Conservation (phyloP, 2,113 vertebrate genomes). For the Nicator chloris region DNA sequence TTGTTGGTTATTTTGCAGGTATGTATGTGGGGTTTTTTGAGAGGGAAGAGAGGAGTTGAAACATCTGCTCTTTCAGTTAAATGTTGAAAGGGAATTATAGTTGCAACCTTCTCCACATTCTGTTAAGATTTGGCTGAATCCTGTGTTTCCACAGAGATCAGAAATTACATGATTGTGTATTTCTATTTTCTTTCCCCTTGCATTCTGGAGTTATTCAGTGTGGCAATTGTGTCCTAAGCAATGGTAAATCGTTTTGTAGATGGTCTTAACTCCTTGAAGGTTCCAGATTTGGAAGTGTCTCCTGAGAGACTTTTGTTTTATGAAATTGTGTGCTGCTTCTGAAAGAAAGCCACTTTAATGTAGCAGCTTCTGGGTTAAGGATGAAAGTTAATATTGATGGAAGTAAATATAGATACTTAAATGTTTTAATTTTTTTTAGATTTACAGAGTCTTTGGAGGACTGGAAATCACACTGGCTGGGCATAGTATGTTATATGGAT, state of each 20-base stretch:
- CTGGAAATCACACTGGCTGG: not conserved
- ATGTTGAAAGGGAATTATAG: not conserved
- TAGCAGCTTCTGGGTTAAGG: not conserved
- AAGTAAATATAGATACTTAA: not conserved
- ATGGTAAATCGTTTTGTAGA: not conserved
- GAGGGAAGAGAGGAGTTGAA: not conserved
- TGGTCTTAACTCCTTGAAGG: not conserved
- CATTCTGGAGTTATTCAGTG: not conserved
- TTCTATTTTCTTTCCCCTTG: not conserved
- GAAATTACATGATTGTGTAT: not conserved
- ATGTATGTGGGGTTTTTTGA: not conserved
- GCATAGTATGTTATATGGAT: not conserved
- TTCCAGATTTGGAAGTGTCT: not conserved
- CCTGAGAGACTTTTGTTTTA: not conserved
- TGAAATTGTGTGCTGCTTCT: not conserved
- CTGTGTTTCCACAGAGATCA: not conserved
- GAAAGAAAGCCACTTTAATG: not conserved
- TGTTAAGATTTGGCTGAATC: not conserved
- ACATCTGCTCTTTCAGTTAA: not conserved
- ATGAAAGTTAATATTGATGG: not conserved
- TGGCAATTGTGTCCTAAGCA: not conserved
- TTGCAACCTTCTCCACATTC: not conserved
- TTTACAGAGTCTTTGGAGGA: not conserved
- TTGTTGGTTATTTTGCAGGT: not conserved
- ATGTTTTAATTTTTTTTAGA: not conserved